Conservation (phyloP, 1,140 invertebrate species). For the Alviniconcha marisindica region DNA sequence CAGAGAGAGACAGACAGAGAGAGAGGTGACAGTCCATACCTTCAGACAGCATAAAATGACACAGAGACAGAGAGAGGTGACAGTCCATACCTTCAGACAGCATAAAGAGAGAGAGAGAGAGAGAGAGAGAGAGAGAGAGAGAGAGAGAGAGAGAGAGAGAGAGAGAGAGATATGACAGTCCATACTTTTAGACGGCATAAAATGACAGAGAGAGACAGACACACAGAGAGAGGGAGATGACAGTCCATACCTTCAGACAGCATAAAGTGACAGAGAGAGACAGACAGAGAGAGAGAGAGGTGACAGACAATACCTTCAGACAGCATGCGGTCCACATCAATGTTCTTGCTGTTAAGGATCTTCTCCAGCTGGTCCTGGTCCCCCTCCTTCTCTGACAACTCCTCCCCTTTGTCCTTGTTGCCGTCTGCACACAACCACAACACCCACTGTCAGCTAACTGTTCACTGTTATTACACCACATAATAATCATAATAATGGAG, state of each 20-base stretch:
- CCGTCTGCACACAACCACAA: constrained; percentile 30
- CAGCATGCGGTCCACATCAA: constrained; percentile 56
- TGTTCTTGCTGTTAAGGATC: constrained; percentile 54
- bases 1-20: too few relatives aligned
- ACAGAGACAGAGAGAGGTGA: too few relatives aligned
- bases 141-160: background rate
- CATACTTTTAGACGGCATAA: background rate
- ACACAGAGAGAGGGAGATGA: background rate
- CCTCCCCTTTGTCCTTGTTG: constrained; percentile 20
- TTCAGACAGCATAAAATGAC: too few relatives aligned
- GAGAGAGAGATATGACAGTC: background rate
- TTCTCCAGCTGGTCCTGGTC: constrained; percentile 56
- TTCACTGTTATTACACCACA: too few relatives aligned
- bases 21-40: too few relatives aligned
- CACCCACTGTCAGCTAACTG: too few relatives aligned
- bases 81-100: too few relatives aligned
- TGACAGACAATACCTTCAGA: constrained; percentile 45
- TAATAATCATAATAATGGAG: too few relatives aligned
- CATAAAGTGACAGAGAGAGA: too few relatives aligned
- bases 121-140: background rate
- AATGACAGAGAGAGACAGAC: background rate
- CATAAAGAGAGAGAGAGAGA: background rate
- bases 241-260: constrained; percentile 82
- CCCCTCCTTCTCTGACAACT: constrained; percentile 35
- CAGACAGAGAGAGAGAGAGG: too few relatives aligned